Base-by-base conservation (phyloP, 2,797 vertebrate genomes). In the Odontamblyopus rebecca region DNA sequence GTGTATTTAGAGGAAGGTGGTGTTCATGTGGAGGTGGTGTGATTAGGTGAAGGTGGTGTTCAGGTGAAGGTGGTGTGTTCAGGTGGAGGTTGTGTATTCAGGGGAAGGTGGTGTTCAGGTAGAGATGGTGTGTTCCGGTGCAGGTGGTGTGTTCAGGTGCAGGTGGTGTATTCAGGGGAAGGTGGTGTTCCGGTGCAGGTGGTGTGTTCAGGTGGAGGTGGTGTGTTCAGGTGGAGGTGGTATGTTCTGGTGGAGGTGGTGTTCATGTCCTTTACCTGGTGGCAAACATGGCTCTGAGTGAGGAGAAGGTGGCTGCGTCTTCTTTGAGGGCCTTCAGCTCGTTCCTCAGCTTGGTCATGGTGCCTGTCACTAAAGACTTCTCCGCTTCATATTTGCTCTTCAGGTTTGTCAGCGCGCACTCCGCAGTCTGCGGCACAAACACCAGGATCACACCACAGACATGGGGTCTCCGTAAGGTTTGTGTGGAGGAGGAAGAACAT, bases 361-460 rank as follows among this genome's bases (percentile, higher is more conserved):
- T 97, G 88, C 97, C 95, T 0, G 96, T 99, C 87, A 99, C 98
- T 95, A 98, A 97, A 3, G 92, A 89, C 83, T 99, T 99, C 89
- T 99, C 98, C 0, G 95, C 95, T 84, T 99, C 96, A 0, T 99
- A 99, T 82, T 97, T 99, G 84, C 98, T 96, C 93, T 99, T 99
- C 91, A 99, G 91, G 91, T 98, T 98, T 61, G 95, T 91, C 75
- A 99, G 86, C 6, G 97, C 97, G 70, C 94, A 95, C 88, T 99
- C 98, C 69, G 98, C 98, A 6, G 97, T 97, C 98, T 99, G 73
- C 63, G 29, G 41, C 0, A 15, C 57, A 35, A 61, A 30, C 2
- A 60, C 6, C 4, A 16, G 13, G 29, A 59, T 29, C 27, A 60
- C 54, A 23, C 12, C 7, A 56, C 54, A 1, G 11, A 12, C 26